A percentile compares a stretch with the other conserved stretches of the same genome.
phyloP scores from a whole-genome alignment of 2,888 invertebrate species.

The Oscheius sp. region DNA sequence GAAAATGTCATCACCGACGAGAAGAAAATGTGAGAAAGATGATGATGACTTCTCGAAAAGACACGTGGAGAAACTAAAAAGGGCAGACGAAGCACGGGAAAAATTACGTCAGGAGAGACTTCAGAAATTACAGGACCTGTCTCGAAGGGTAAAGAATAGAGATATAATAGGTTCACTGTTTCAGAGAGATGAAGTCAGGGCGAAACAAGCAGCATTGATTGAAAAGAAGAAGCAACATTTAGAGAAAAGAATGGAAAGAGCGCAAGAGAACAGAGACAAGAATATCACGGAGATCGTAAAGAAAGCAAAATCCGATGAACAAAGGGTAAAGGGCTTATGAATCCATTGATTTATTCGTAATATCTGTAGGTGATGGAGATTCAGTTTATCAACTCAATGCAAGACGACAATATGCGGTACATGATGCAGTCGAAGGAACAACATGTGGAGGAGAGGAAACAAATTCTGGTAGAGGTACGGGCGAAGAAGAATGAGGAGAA shows the following conservation, averaged over 20 bases:
- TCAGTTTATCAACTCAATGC: conserved; percentile 93
- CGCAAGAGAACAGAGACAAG: conserved; percentile 89
- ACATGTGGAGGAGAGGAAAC: conserved; percentile 60
- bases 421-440: conserved; percentile 82
- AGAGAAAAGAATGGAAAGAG: conserved; percentile 76
- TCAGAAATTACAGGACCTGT: conserved; percentile 83
- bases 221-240: conserved; percentile 77
- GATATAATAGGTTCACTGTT: conserved; percentile 6
- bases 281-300: conserved; percentile 79
- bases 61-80: conserved; percentile 88
- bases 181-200: conserved; percentile 77
- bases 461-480: conserved; percentile 81
- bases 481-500: conserved; percentile 87
- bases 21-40: conserved; percentile 43
- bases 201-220: conserved; percentile 85
- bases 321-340: conserved; percentile 77
- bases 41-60: conserved; percentile 68
- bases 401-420: conserved; percentile 90
- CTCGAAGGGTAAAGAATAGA: conserved; percentile 80
- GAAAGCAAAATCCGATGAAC: conserved; percentile 96
- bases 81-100: conserved; percentile 87
- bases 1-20: conserved; percentile 84
- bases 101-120: conserved; percentile 85
- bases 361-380: conserved; percentile 83
- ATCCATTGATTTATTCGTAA: not conserved